phyloP scores from a whole-genome alignment of 2,113 vertebrate species.

The Rhineura floridana region DNA sequence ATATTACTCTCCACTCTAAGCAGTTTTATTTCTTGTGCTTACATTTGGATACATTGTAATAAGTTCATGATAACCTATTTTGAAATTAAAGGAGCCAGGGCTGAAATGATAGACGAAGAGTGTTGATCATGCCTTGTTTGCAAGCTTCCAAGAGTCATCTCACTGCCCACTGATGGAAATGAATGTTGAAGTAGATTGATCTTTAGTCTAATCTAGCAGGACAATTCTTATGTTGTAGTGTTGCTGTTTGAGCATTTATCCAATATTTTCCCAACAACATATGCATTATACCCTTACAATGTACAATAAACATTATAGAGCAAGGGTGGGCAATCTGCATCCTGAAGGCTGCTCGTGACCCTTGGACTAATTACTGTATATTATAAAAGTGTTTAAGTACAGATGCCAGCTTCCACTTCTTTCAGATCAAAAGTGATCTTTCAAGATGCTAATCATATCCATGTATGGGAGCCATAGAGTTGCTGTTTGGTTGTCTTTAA shows the following conservation, averaged over 20 bases:
- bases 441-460: no score
- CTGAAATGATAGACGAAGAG: neutral
- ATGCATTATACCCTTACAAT: neutral
- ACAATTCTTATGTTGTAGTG: neutral
- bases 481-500: no score
- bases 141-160: neutral
- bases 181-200: neutral
- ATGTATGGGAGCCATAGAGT: no score
- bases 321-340: neutral
- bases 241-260: conserved; percentile 16
- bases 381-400: no score
- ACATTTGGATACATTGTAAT: conserved; percentile 13
- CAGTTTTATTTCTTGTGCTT: neutral
- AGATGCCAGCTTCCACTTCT: no score
- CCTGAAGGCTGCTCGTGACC: no score
- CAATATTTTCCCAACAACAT: conserved; percentile 29
- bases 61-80: conserved; percentile 17
- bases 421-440: no score
- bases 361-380: no score
- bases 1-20: conserved; percentile 22
- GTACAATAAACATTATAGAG: conserved; percentile 11
- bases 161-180: neutral
- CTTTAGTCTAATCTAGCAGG: neutral
- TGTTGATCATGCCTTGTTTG: neutral
- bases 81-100: conserved; percentile 25